These are phyloP conservation scores for Drosophila ezoana DNA, from an alignment of 2,888 invertebrate species.

Conservation along the genomic window DNA sequence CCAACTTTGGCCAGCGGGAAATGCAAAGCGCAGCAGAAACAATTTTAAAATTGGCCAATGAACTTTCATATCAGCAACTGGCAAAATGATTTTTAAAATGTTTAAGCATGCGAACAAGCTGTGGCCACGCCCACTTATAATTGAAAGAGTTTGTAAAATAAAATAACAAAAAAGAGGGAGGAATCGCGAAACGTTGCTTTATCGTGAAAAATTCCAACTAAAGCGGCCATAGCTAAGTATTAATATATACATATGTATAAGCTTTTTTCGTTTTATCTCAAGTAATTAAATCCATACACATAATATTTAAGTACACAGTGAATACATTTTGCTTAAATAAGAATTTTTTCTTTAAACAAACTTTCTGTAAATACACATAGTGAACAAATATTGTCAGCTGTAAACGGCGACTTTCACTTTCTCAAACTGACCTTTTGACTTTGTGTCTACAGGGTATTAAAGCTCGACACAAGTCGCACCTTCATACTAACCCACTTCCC, in stretches of 20 bases:
- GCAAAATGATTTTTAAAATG: conserved; percentile 55
- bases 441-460: conserved; percentile 1
- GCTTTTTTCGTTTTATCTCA: too few species aligned
- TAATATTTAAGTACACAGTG: too few species aligned
- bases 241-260: too few species aligned
- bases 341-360: too few species aligned
- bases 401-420: too few species aligned
- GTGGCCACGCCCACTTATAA: conserved; percentile 51
- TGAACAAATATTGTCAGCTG: neutral
- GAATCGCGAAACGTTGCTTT: neutral
- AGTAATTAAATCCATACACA: too few species aligned
- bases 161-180: conserved; percentile 7
- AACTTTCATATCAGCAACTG: conserved; percentile 65
- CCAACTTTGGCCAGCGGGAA: conserved; percentile 29
- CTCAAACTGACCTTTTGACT: neutral
- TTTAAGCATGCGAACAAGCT: conserved; percentile 65
- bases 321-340: too few species aligned
- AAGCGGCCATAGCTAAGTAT: too few species aligned
- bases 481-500: conserved; percentile 10
- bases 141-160: conserved; percentile 36
- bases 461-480: conserved; percentile 28
- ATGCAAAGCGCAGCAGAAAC: conserved; percentile 45
- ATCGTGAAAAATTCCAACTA: neutral
- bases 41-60: conserved; percentile 68
- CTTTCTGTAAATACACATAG: too few species aligned